Evolutionary conservation across 2,888 invertebrate species (phyloP).

Genomic region (Agonopterix arenella): DNA sequence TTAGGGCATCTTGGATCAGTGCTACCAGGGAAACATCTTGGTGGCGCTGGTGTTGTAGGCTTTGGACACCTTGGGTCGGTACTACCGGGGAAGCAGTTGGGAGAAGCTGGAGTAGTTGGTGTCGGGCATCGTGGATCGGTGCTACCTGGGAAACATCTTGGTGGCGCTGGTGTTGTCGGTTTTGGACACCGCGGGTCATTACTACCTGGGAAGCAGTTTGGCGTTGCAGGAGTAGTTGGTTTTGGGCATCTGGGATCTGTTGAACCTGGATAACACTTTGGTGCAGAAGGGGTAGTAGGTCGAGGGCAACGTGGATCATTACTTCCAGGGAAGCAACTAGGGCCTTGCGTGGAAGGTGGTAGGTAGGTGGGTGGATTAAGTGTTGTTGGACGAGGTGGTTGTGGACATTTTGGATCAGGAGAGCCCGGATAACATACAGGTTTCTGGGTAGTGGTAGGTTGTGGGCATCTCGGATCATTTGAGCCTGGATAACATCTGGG

Average conservation of each 20-base stretch:
- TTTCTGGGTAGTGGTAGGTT: too few relatives aligned
- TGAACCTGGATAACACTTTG: conserved; percentile 25
- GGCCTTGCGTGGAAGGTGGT: too few relatives aligned
- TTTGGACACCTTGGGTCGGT: conserved; percentile 37
- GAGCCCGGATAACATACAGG: too few relatives aligned
- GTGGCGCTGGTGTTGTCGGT: conserved; percentile 25
- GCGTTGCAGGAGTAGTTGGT: conserved; percentile 11
- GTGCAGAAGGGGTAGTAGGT: conserved; percentile 20
- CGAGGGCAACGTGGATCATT: conserved; percentile 24
- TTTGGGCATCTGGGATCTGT: conserved; percentile 20
- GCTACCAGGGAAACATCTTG: conserved; percentile 43
- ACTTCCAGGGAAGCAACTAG: too few relatives aligned
- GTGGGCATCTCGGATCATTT: too few relatives aligned
- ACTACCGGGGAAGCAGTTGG: conserved; percentile 35
- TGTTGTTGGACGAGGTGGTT: too few relatives aligned
- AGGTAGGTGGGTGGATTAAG: too few relatives aligned
- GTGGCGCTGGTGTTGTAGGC: conserved; percentile 28
- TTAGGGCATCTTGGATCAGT: conserved; percentile 36
- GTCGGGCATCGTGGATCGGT: conserved; percentile 30
- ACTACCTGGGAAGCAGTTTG: conserved; percentile 20
- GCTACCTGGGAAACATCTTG: conserved; percentile 26
- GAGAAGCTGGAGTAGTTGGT: conserved; percentile 25
- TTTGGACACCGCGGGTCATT: conserved; percentile 30
- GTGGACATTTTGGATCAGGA: too few relatives aligned
- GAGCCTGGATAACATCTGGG: too few relatives aligned